phyloP scores from a whole-genome alignment of 2,113 vertebrate species.

The Phodopus roborovskii region DNA sequence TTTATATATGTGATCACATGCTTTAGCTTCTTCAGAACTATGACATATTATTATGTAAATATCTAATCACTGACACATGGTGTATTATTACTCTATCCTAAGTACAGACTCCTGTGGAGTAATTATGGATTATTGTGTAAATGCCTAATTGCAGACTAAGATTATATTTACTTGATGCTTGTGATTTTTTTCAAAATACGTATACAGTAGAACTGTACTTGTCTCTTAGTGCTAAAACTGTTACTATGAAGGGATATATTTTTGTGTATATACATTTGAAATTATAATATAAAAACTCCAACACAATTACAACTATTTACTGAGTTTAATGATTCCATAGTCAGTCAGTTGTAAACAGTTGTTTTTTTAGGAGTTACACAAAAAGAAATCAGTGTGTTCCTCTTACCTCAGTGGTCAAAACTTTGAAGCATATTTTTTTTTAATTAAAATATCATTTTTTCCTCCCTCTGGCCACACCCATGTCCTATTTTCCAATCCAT shows the following conservation, averaged over 20 bases:
- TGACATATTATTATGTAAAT: constrained; percentile 41
- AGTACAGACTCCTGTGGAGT: neutral
- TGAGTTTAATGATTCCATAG: neutral
- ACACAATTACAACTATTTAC: neutral
- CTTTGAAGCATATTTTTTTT: neutral
- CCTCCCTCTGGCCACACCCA: neutral
- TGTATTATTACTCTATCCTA: neutral
- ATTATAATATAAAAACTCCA: neutral
- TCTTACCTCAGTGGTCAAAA: neutral
- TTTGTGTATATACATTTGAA: neutral
- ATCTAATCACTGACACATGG: constrained; percentile 27
- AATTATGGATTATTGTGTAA: constrained; percentile 44
- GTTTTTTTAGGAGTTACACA: neutral
- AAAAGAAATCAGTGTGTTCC: neutral
- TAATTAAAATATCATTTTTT: neutral
- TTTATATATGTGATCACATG: constrained; percentile 32
- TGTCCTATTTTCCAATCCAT: neutral
- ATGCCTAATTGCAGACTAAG: constrained; percentile 40
- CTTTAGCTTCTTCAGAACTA: constrained; percentile 17
- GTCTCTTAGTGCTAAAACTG: neutral
- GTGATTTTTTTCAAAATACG: constrained; percentile 11
- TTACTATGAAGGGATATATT: too few relatives aligned
- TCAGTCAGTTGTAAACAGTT: neutral
- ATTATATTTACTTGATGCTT: constrained; percentile 52
- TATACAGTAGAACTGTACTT: neutral